A percentile compares a stretch with the other conserved stretches of the same genome.
phyloP scores from a whole-genome alignment of 2,797 vertebrate genomes.

The Serranus cabrilla region DNA sequence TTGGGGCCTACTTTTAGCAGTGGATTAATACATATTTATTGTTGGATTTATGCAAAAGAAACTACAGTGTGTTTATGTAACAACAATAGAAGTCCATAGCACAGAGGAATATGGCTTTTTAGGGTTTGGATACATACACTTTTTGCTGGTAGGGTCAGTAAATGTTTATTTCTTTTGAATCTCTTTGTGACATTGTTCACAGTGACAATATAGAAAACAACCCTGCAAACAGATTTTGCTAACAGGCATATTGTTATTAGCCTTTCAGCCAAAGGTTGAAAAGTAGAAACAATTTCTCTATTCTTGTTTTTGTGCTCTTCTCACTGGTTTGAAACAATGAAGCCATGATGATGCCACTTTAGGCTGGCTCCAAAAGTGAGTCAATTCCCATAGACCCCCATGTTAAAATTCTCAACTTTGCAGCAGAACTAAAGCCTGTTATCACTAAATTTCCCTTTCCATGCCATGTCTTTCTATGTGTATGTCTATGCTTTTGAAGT shows the following conservation, averaged over 20 bases:
- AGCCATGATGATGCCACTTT: too few species aligned
- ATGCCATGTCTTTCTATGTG: too few species aligned
- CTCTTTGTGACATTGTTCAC: not conserved
- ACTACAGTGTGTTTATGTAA: not conserved
- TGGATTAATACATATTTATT: not conserved
- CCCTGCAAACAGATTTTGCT: not conserved
- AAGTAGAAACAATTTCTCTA: too few species aligned
- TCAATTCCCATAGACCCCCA: too few species aligned
- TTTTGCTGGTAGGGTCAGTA: not conserved
- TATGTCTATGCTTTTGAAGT: not conserved
- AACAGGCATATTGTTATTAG: too few species aligned
- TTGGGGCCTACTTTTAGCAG: slow-evolving; percentile 4
- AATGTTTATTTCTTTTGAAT: not conserved
- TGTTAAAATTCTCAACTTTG: too few species aligned
- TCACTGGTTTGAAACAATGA: too few species aligned
- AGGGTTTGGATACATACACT: not conserved
- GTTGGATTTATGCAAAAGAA: not conserved
- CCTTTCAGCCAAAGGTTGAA: too few species aligned
- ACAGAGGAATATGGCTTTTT: not conserved
- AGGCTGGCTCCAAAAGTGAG: too few species aligned
- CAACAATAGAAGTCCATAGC: not conserved
- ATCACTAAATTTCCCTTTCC: too few species aligned
- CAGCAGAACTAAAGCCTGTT: too few species aligned
- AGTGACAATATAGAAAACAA: not conserved
- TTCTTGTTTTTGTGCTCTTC: too few species aligned